A percentile compares a stretch with the other conserved stretches of the same genome.
phyloP scores from a whole-genome alignment of 1,140 invertebrate species.

The Leucophenga varia region DNA sequence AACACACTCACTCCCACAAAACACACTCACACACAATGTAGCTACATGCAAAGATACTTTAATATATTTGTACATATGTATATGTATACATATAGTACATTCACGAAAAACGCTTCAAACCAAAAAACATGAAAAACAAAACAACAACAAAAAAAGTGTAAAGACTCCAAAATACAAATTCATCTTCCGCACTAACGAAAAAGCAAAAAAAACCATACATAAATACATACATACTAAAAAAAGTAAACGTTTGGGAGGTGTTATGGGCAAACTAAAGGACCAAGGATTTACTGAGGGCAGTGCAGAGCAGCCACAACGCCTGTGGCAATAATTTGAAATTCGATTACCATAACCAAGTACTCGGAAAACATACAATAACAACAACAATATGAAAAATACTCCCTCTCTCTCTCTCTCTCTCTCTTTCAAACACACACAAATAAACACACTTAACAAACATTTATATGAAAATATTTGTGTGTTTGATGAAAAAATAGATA shows the following conservation, averaged over 20 bases:
- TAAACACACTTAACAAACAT: background rate
- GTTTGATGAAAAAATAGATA: no score
- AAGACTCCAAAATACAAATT: slow-evolving; percentile 28
- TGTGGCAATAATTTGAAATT: slow-evolving; percentile 52
- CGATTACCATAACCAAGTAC: slow-evolving; percentile 54
- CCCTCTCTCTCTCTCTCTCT: background rate
- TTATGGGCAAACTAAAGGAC: no score
- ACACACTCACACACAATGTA: slow-evolving; percentile 20
- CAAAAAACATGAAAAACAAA: background rate
- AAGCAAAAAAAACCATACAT: slow-evolving; percentile 19
- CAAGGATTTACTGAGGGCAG: background rate
- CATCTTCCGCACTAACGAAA: slow-evolving; percentile 23
- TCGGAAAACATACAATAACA: slow-evolving; percentile 51
- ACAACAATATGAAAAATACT: no score
- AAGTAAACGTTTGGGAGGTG: no score
- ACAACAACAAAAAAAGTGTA: background rate
- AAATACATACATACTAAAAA: slow-evolving; percentile 6
- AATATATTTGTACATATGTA: no score
- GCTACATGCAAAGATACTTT: no score
- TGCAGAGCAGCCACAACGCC: slow-evolving; percentile 39
- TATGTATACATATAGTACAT: slow-evolving; percentile 7
- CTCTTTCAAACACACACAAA: background rate
- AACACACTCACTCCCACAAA: slow-evolving; percentile 26
- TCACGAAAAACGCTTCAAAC: slow-evolving; percentile 3
- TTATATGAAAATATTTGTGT: no score